phyloP scores from a whole-genome alignment of 2,113 vertebrate species.

The Strix aluco region DNA sequence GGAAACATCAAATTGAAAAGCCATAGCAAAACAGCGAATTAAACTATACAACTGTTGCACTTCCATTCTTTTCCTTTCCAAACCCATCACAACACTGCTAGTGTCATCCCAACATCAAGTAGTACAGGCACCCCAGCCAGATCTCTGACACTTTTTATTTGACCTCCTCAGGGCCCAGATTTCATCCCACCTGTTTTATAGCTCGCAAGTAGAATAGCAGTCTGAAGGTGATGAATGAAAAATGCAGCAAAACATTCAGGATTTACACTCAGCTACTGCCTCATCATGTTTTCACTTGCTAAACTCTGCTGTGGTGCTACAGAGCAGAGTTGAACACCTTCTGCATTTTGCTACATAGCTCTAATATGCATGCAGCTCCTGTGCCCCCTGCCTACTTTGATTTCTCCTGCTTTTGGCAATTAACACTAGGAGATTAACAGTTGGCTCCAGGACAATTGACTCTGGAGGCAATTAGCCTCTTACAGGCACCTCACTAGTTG shows the following conservation, averaged over 20 bases:
- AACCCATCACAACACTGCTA: not conserved
- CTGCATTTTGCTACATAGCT: not conserved
- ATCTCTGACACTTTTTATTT: not conserved
- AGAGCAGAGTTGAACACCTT: not conserved
- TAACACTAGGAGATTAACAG: conserved; percentile 64
- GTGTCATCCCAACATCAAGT: not conserved
- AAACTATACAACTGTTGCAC: not conserved
- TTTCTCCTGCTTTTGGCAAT: conserved; percentile 48
- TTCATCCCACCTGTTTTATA: not conserved
- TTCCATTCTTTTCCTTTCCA: not conserved
- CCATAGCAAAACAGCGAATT: not conserved
- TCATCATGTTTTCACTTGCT: not conserved
- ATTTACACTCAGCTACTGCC: not conserved
- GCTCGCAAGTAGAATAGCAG: not conserved
- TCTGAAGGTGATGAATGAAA: not conserved
- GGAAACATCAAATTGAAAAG: not conserved
- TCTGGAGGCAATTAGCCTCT: conserved; percentile 56
- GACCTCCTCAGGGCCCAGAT: not conserved
- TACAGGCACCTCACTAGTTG: conserved; percentile 30
- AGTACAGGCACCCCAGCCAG: not conserved
- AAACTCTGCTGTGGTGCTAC: not conserved
- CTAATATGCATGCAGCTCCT: not conserved
- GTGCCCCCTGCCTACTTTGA: not conserved
- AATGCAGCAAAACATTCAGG: not conserved
- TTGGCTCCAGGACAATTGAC: conserved; percentile 45